Evolutionary conservation across 2,888 invertebrate species (phyloP).

Genomic region (Chironomus tentans): DNA sequence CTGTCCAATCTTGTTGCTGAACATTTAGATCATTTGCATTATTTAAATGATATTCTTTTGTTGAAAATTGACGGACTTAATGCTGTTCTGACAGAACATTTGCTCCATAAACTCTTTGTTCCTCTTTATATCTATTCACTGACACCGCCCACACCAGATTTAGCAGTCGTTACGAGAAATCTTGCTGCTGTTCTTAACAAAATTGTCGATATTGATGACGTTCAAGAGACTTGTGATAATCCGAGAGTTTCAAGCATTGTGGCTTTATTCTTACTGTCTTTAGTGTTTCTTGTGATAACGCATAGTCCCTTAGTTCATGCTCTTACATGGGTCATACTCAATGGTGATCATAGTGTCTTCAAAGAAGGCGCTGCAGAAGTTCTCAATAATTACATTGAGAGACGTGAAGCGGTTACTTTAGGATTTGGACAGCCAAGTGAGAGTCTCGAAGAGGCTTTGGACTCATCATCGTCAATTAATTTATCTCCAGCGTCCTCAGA

Average conservation of each 20-base stretch:
- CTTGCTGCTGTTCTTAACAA: slow-evolving; percentile 55
- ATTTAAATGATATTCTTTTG: slow-evolving; percentile 91
- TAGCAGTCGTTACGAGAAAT: slow-evolving; percentile 55
- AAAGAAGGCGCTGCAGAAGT: slow-evolving; percentile 60
- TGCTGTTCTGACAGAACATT: slow-evolving; percentile 86
- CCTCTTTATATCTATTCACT: slow-evolving; percentile 91
- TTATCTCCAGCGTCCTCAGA: slow-evolving; percentile 11
- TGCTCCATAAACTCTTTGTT: slow-evolving; percentile 83
- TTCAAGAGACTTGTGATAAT: slow-evolving; percentile 49
- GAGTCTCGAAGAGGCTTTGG: slow-evolving; percentile 67
- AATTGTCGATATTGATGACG: slow-evolving; percentile 45
- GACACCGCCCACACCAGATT: slow-evolving; percentile 45
- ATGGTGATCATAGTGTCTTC: slow-evolving; percentile 65
- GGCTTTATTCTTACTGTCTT: slow-evolving; percentile 80
- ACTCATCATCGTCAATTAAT: slow-evolving; percentile 36
- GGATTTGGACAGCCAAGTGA: slow-evolving; percentile 63
- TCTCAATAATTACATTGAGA: slow-evolving; percentile 54
- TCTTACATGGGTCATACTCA: slow-evolving; percentile 81
- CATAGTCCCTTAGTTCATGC: slow-evolving; percentile 85
- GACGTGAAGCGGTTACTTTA: slow-evolving; percentile 48
- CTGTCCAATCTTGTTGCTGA: slow-evolving; percentile 92
- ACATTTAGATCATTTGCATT: slow-evolving; percentile 94
- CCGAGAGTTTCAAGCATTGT: slow-evolving; percentile 83
- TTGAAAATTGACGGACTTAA: slow-evolving; percentile 87
- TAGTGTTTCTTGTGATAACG: slow-evolving; percentile 90